A percentile compares a stretch with the other conserved stretches of the same genome.
These are phyloP conservation scores for Xerus inauris DNA, from an alignment of 2,113 vertebrate species.

Conservation along the genomic window DNA sequence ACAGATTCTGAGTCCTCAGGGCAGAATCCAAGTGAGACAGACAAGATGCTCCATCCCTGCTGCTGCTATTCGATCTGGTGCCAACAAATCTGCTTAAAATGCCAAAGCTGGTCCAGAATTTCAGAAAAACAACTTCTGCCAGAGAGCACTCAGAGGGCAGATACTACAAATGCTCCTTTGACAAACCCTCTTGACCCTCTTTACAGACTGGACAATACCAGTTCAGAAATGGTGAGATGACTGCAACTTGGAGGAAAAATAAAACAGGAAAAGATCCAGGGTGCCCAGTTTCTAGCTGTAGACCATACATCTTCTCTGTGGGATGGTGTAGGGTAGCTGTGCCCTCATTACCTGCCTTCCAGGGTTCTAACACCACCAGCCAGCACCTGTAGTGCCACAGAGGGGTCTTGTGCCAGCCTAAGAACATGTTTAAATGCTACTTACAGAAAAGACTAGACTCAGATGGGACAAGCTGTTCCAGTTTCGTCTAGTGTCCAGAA, in stretches of 20 bases:
- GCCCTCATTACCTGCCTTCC: background rate
- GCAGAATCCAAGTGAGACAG: conserved; percentile 71
- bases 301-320: background rate
- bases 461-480: background rate
- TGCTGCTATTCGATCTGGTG: conserved; percentile 36
- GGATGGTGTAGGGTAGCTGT: background rate
- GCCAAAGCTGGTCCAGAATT: conserved; percentile 28
- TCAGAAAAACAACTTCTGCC: conserved; percentile 61
- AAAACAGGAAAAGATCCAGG: background rate
- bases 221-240: background rate
- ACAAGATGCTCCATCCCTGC: conserved; percentile 59
- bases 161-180: background rate
- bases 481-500: background rate
- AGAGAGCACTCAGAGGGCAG: background rate
- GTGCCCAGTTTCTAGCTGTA: background rate
- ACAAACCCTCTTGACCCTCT: background rate
- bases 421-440: background rate
- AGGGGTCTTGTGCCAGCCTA: background rate
- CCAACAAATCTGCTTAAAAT: conserved; percentile 64
- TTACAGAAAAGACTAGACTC: background rate
- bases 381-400: background rate
- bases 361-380: background rate
- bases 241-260: background rate
- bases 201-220: background rate
- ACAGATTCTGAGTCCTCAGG: conserved; percentile 68